Conservation (phyloP, 2,113 vertebrate species). For the Butastur rufipennis region DNA sequence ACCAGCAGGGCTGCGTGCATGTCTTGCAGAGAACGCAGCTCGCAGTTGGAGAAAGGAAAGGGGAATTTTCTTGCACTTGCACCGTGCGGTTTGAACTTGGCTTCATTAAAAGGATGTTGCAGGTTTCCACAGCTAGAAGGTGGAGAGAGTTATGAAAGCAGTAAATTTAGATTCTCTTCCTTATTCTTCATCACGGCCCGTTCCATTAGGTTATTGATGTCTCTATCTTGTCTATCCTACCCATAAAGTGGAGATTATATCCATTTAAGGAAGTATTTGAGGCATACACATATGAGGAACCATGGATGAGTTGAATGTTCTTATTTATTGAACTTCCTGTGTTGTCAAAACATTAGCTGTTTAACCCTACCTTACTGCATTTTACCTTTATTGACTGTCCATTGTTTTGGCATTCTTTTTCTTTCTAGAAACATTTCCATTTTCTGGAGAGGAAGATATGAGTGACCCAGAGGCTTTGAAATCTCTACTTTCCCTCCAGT, state of each 20-base stretch:
- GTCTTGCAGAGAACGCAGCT: background rate
- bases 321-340: background rate
- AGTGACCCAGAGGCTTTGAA: conserved; percentile 79
- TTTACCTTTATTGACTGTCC: background rate
- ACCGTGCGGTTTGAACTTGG: background rate
- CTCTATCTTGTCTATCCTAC: fast-evolving
- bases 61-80: background rate
- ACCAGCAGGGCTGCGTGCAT: fast-evolving
- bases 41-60: background rate
- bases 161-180: background rate
- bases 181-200: background rate
- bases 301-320: background rate
- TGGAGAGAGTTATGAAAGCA: background rate
- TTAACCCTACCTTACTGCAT: background rate
- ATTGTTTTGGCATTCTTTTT: background rate
- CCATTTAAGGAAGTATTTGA: background rate
- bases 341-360: background rate
- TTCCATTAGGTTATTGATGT: background rate
- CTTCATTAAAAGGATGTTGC: background rate
- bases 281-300: background rate
- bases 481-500: conserved; percentile 81
- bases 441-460: conserved; percentile 78
- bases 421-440: conserved; percentile 73
- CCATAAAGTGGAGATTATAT: background rate
- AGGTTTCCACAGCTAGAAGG: background rate